Conservation (phyloP, 2,797 vertebrate genomes). For the Diglossa cyanea region DNA sequence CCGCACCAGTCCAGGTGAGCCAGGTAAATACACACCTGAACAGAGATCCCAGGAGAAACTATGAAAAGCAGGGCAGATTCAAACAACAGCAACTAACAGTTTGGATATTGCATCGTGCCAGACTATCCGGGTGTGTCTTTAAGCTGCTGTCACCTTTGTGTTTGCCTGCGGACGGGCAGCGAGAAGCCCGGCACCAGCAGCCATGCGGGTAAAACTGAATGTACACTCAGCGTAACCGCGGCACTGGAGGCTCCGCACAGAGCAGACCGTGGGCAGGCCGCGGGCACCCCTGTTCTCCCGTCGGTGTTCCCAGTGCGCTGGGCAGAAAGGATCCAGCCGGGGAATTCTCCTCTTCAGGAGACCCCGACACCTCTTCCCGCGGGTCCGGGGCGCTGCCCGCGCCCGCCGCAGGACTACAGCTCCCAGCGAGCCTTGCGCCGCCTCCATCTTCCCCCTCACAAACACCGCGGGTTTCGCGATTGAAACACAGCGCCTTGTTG, state of each 20-base stretch:
- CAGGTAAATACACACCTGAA: background rate
- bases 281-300: accelerated
- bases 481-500: too few relatives aligned
- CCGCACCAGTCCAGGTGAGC: background rate
- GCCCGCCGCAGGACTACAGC: background rate
- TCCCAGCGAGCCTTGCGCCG: background rate
- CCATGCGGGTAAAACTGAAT: accelerated
- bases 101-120: background rate
- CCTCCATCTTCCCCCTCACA: background rate
- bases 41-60: background rate
- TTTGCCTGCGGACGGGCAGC: background rate
- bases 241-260: background rate
- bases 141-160: background rate
- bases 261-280: background rate
- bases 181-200: background rate
- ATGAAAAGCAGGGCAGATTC: background rate
- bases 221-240: background rate
- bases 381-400: accelerated
- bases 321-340: background rate
- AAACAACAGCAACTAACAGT: background rate
- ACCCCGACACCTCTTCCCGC: accelerated
- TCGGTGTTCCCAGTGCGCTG: background rate
- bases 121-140: background rate
- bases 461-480: accelerated
- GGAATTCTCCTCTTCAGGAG: accelerated